A percentile compares a stretch with the other conserved stretches of the same genome.
These are phyloP conservation scores for Ommatoiulus sabulosus DNA, from an alignment of 2,888 invertebrate species.

Conservation along the genomic window DNA sequence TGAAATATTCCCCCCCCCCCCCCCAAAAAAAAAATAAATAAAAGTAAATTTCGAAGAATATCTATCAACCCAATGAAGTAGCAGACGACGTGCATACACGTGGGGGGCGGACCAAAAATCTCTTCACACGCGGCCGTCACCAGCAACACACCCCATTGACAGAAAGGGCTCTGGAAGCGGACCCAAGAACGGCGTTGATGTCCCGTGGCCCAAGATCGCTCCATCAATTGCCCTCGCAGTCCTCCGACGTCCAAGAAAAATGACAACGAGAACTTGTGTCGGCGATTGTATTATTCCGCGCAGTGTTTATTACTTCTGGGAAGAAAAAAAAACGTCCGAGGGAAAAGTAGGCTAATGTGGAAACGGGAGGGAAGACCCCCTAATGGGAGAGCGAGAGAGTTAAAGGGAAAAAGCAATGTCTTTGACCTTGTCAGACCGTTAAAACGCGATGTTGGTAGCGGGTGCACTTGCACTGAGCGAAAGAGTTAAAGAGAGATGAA, in stretches of 20 bases:
- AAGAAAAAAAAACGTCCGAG: not conserved
- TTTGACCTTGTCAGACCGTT: constrained; percentile 40
- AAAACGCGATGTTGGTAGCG: not conserved
- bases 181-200: too few relatives aligned
- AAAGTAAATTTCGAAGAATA: too few relatives aligned
- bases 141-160: too few relatives aligned
- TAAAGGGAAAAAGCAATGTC: constrained; percentile 36
- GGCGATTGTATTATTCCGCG: constrained; percentile 3
- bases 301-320: constrained; percentile 32
- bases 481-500: not conserved
- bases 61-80: too few relatives aligned
- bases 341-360: constrained; percentile 32
- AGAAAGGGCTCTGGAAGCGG: too few relatives aligned
- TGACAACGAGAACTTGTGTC: not conserved
- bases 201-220: too few relatives aligned
- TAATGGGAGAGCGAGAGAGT: constrained; percentile 39
- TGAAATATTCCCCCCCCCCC: too few relatives aligned
- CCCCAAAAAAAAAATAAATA: too few relatives aligned
- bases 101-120: too few relatives aligned
- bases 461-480: not conserved
- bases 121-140: too few relatives aligned
- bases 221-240: too few relatives aligned
- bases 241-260: not conserved
- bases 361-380: constrained; percentile 20
- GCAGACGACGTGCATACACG: too few relatives aligned